Base-by-base conservation (phyloP, 2,113 vertebrate species). In the Labeo catla region DNA sequence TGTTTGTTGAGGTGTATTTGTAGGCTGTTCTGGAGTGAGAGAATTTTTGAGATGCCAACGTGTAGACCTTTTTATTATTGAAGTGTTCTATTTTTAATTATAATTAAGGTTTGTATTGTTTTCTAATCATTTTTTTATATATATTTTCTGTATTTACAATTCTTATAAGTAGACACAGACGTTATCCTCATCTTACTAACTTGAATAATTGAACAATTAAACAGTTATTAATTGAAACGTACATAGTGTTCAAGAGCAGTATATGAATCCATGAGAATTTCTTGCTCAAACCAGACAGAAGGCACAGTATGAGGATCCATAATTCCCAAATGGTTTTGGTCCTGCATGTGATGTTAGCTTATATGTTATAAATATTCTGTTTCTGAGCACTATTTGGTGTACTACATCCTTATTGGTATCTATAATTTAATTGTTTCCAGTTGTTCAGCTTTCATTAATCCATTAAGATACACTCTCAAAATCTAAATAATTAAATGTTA, bases 1-100 rank as follows among this genome's bases (percentile, higher is more conserved):
- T 82, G 45, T 52, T 70, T 65, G 54, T 21, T 47, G n/a, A 49
- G 61, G 52, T 81, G 54, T 81, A 43, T 65, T 61, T 57, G 85
- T 28, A 28, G 28, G 28, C 28, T 28, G 28, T 28, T 28, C 28
- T 28, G 28, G 28, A 28, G 28, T 28, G 28, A 28, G 28, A 28
- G 28, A 28, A 28, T 28, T 28, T 28, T 28, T 28, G 28, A 57
- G 13, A 54, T 50, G 52, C 52, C 15, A 54, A 54, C 16, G 52
- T 6, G 16, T 57, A 8, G 52, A 28, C 19, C 19, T 19, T 59
- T 59, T 57, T 57, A 57, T 57, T 6, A 57, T 59, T 21, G 0
- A 4, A 21, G 2, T 57, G 8, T 21, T 59, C 6, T 12, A 59
- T 59, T 21, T 59, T 2, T 57, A 19, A 16, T 57, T 21, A 59